These are phyloP conservation scores for Tenthredo amoena DNA, from an alignment of 2,888 invertebrate genomes.

Conservation along the genomic window DNA sequence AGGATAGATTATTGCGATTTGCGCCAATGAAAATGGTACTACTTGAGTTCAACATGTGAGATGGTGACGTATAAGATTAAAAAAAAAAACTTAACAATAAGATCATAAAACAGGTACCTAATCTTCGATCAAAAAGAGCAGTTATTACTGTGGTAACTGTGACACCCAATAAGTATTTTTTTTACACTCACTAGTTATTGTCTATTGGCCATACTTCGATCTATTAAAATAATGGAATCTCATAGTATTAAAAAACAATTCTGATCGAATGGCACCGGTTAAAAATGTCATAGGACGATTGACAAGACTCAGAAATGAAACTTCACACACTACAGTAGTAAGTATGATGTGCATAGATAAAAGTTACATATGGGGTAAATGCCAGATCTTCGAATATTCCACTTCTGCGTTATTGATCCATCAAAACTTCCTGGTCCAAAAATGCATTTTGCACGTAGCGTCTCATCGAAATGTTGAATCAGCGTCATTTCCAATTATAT, in stretches of 20 bases:
- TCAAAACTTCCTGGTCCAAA: too few relatives aligned
- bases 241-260: neutral
- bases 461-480: neutral
- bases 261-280: neutral
- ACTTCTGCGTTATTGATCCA: too few relatives aligned
- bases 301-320: neutral
- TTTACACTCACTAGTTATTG: neutral
- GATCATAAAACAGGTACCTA: too few relatives aligned
- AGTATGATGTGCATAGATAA: neutral
- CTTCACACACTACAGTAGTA: neutral
- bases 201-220: neutral
- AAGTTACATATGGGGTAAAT: neutral
- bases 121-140: too few relatives aligned
- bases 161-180: neutral
- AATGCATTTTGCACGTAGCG: too few relatives aligned
- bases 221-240: neutral
- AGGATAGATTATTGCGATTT: neutral
- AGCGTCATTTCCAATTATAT: neutral
- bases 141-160: neutral
- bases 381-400: neutral
- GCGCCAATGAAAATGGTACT: neutral
- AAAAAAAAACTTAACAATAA: too few relatives aligned
- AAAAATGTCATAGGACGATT: neutral
- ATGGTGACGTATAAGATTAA: too few relatives aligned
- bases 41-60: too few relatives aligned